Evolutionary conservation across 2,113 vertebrate species (phyloP).

Genomic region (Trogon melanurus): DNA sequence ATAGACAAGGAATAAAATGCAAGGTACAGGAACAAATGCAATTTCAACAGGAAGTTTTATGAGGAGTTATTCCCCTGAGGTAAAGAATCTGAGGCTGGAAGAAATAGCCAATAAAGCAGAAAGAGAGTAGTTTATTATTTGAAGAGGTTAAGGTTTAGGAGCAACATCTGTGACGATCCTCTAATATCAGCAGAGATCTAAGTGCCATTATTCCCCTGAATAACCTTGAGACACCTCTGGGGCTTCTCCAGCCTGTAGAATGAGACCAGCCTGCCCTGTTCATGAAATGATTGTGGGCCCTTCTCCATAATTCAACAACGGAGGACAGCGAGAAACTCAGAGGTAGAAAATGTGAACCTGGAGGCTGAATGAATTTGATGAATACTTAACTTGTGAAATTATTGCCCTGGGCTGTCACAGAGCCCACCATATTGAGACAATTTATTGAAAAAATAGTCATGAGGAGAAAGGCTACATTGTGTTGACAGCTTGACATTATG

Average conservation of each 20-base stretch:
- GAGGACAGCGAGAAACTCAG: not conserved
- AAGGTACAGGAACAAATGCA: conserved; percentile 28
- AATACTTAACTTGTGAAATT: not conserved
- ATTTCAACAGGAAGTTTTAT: conserved; percentile 50
- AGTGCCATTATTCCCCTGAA: not conserved
- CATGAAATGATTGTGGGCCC: not conserved
- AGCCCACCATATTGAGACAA: not conserved
- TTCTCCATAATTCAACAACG: not conserved
- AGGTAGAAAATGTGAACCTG: not conserved
- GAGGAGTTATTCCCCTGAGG: conserved; percentile 40
- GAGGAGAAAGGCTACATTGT: not conserved
- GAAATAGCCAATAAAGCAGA: conserved; percentile 12
- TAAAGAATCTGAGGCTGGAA: conserved; percentile 31
- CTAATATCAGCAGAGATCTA: not conserved
- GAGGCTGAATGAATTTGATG: not conserved
- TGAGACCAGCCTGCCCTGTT: not conserved
- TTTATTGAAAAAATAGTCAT: not conserved
- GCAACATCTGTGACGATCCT: not conserved
- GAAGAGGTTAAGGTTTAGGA: conserved; percentile 40
- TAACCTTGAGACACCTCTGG: not conserved
- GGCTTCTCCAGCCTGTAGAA: not conserved
- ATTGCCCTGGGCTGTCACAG: not conserved
- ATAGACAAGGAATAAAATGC: conserved; percentile 38
- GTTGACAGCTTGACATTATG: not conserved
- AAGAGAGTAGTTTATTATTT: conserved; percentile 51